A percentile compares a stretch with the other conserved stretches of the same genome.
Conservation (phyloP, 2,888 invertebrate species). For the Phortica magna region DNA sequence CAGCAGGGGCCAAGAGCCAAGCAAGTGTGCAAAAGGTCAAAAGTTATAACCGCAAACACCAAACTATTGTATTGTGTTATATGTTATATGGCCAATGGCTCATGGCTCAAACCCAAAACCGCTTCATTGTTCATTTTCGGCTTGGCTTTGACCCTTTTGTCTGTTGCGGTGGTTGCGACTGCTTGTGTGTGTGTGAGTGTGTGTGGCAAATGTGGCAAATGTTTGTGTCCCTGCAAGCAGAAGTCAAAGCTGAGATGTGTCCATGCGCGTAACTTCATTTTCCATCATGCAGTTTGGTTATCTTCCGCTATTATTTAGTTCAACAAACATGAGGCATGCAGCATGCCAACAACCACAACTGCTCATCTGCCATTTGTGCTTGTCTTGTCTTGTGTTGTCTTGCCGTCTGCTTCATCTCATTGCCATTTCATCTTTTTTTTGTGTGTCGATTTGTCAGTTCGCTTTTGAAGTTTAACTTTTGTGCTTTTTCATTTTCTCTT, state of each 20-base stretch:
- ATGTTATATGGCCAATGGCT: constrained; percentile 47
- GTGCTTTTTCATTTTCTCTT: background rate
- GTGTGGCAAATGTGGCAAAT: background rate
- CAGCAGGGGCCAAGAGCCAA: too few relatives aligned
- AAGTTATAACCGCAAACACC: constrained; percentile 64
- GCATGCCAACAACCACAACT: background rate
- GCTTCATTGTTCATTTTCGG: constrained; percentile 19
- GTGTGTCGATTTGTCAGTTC: constrained; percentile 16
- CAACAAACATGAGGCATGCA: constrained; percentile 8
- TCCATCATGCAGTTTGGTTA: constrained; percentile 8
- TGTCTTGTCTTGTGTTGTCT: background rate
- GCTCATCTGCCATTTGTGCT: background rate
- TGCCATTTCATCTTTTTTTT: background rate
- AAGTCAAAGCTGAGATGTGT: background rate
- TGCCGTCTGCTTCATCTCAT: background rate
- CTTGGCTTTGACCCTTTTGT: background rate
- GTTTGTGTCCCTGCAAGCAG: background rate
- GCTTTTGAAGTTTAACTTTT: constrained; percentile 26
- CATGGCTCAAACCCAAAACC: constrained; percentile 37
- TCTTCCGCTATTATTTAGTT: background rate
- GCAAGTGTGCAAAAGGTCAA: constrained; percentile 43
- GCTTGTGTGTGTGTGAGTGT: background rate
- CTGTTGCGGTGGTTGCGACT: background rate
- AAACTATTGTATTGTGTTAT: constrained; percentile 49
- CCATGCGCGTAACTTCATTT: background rate